These are phyloP conservation scores for Argyresthia goedartella DNA, from an alignment of 2,888 invertebrate species.

Conservation along the genomic window DNA sequence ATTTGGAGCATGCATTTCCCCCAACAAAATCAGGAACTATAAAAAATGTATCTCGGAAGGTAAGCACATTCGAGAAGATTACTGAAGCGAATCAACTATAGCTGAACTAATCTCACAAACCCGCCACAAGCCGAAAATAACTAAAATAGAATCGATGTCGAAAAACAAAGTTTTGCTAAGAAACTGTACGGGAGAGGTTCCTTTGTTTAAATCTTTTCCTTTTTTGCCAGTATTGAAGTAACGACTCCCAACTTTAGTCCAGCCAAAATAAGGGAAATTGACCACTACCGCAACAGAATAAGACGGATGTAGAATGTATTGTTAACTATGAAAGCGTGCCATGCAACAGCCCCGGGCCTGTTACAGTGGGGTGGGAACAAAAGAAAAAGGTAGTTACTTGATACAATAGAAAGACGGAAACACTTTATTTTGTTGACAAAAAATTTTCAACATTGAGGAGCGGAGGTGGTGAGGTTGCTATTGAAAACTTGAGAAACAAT, in stretches of 20 bases:
- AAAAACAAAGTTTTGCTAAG: background rate
- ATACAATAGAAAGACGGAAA: background rate
- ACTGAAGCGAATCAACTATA: no score
- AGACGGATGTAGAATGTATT: no score
- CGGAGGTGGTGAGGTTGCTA: background rate
- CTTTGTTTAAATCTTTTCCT: constrained; percentile 1
- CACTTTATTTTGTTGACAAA: background rate
- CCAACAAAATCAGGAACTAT: no score
- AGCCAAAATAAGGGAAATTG: no score
- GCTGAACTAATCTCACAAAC: no score
- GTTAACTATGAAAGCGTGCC: no score
- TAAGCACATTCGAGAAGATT: no score
- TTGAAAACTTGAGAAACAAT: background rate
- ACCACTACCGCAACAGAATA: no score
- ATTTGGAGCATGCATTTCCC: no score
- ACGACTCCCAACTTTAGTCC: background rate
- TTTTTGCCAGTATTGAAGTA: background rate
- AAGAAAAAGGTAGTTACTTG: background rate
- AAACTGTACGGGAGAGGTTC: background rate
- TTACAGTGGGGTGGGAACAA: background rate
- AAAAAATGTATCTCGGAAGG: no score
- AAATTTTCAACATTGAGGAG: background rate
- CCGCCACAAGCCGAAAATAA: background rate
- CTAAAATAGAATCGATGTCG: background rate
- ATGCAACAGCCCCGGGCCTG: background rate